Base-by-base conservation (phyloP, 2,113 vertebrate genomes). In the Scortum barcoo region DNA sequence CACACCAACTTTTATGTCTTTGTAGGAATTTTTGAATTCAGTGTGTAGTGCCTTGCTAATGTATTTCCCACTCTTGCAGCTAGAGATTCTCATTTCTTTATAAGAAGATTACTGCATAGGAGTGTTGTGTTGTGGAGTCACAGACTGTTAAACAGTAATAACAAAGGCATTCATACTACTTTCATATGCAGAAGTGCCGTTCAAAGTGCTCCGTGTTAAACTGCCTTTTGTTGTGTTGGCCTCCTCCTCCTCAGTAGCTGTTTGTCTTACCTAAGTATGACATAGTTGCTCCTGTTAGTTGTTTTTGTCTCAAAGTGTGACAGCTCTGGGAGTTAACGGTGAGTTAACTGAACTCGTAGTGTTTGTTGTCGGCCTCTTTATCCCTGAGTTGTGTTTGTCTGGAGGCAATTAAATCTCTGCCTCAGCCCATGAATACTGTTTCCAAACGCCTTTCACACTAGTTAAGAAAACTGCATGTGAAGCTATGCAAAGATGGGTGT, bases 81-180 rank as follows among this genome's bases (percentile, higher is more conserved):
- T 26, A 57, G 74, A 86, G 79, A 74, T 78, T 36, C 40, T 51
- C 61, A 56, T 24, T 14, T 24, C 67, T 48, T 30, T 33, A 9
- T 9, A 12, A 24, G 1, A 66, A 53, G 48, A 12, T 17, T 5
- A 33, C 20, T 16, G 26, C 42, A 67, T 13, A 4, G 7, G 5
- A 36, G 7, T 61, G 24, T 44, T 60, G 60, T 56, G 53, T 40
- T 60, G 11, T 38, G 11, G 22, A 20, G 44, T 61, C 24, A 20
- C 19, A 56, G 24, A 75, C 72, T 69, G 20, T 22, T 26, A 38
- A 62, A 56, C 56, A 69, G 46, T 76, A 70, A 70, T 70, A 56
- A 44, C 13, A 61, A 3, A 36, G 30, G 20, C 71, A n/a, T 12
- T 48, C 26, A 26, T 5, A 26, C 14, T 28, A 40, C 17, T 28